Base-by-base conservation (phyloP, 2,888 invertebrate genomes). In the Chalcosyrphus nemorum region DNA sequence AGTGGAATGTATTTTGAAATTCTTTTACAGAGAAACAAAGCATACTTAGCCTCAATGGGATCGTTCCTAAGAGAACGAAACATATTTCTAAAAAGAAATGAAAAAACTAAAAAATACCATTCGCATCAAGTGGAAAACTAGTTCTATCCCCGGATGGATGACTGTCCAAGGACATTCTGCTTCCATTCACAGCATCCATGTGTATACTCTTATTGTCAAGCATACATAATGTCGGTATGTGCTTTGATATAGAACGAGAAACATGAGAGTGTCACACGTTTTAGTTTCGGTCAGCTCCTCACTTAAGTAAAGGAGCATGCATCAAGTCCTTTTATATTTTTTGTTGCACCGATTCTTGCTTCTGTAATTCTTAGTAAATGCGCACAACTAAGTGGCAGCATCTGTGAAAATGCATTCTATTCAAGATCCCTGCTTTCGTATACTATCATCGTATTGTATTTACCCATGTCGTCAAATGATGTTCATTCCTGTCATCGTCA, bases 361-460 rank as follows among this genome's bases (percentile, higher is more conserved):
- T 27, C 56, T 50, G 38, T 38, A 57, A 66, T 74, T 70, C 52
- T 2, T 19, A 27, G 65, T 45, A 65, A 74, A 80, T 80, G 72
- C n/a, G n/a, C 57, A 72, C 78, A 72, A 50, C 56, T 74, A 66
- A 66, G 66, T 74, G 59, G 29, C 74, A 66, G 17, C 65, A 57
- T 65, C 74, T 66, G 65, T 59, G 65, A 35, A n/a, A 57, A 35
- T 24, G 52, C 24, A n/a, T 52, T 29, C 43, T 50, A 35, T 59
- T 35, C 11, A n/a, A 35, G 15, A 41, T 54, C 54, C 13, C 29
- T 19, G 17, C 43, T 19, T 63, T 47, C n/a, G 63, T 32, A 38
- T 1, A 1, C 13, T 38, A 3, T 5, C 2, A 29, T 7, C 17
- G 32, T 59, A 61, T 72, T 72, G 61, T 72, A 52, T 52, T 52